phyloP scores from a whole-genome alignment of 2,113 vertebrate genomes.

The Salvator merianae region DNA sequence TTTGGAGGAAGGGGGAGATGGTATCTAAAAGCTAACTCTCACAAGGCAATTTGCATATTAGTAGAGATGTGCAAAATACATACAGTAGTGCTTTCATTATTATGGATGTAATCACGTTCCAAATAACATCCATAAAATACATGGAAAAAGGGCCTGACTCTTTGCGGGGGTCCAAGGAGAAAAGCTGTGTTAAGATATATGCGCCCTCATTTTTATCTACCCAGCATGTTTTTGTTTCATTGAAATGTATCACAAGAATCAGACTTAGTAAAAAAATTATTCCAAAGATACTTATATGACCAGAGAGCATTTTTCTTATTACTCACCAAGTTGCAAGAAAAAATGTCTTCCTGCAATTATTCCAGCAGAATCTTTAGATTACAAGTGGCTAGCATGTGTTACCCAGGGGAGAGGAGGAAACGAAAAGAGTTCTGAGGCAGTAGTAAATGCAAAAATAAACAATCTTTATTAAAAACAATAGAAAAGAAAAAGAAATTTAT shows the following conservation, averaged over 20 bases:
- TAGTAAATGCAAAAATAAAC: too few relatives aligned
- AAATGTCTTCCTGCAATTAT: too few relatives aligned
- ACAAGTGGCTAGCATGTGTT: too few relatives aligned
- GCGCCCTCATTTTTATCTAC: neutral
- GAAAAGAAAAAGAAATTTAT: too few relatives aligned
- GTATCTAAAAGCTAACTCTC: neutral
- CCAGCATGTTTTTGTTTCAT: neutral
- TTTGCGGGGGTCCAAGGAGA: neutral
- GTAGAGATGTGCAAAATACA: neutral
- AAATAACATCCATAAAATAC: neutral
- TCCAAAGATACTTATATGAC: neutral
- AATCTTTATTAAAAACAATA: too few relatives aligned
- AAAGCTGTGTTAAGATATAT: neutral
- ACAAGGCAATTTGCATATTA: neutral
- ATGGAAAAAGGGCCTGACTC: too few relatives aligned
- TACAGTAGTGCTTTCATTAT: neutral
- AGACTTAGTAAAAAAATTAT: neutral
- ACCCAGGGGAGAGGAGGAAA: too few relatives aligned
- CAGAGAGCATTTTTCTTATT: neutral
- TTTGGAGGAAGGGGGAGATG: neutral
- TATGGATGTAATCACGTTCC: neutral
- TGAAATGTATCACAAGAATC: neutral
- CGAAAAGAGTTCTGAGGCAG: too few relatives aligned
- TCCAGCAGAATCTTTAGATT: too few relatives aligned
- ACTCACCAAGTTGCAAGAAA: neutral